These are phyloP conservation scores for Nymphalis urticae DNA, from an alignment of 2,888 invertebrate species.

Conservation along the genomic window DNA sequence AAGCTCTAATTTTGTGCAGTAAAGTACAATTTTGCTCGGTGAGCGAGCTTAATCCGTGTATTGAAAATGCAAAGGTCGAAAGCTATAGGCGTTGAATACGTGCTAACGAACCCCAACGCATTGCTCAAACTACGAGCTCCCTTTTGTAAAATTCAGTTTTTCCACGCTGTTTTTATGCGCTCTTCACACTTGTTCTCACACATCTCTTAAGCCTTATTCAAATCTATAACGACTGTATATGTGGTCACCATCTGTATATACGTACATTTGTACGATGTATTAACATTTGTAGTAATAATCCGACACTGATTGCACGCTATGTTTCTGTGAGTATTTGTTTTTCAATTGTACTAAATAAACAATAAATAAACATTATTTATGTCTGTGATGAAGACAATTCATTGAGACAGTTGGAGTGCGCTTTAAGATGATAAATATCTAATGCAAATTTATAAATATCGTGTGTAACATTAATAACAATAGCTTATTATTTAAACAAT, in stretches of 20 bases:
- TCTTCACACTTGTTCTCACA: neutral
- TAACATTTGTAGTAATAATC: too few relatives aligned
- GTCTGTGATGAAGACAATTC: neutral
- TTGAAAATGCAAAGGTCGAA: conserved; percentile 13
- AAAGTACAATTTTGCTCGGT: conserved; percentile 7
- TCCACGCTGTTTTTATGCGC: conserved; percentile 10
- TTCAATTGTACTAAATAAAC: too few relatives aligned
- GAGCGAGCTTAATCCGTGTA: neutral
- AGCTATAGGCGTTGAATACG: conserved; percentile 19
- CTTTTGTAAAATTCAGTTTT: neutral
- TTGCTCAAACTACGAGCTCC: conserved; percentile 4
- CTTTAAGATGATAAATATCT: neutral
- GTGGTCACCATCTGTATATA: too few relatives aligned
- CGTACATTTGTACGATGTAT: too few relatives aligned
- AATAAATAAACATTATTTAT: too few relatives aligned
- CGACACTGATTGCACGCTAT: too few relatives aligned
- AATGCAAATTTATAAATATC: neutral
- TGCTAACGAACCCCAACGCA: conserved; percentile 22
- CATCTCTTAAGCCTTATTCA: neutral
- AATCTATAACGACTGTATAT: too few relatives aligned
- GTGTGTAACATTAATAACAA: neutral
- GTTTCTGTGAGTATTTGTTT: too few relatives aligned
- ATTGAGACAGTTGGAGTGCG: neutral
- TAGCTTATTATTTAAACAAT: conserved; percentile 2
- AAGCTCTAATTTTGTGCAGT: neutral